Base-by-base conservation (phyloP, 2,888 invertebrate genomes). In the Drosophila quinaria region DNA sequence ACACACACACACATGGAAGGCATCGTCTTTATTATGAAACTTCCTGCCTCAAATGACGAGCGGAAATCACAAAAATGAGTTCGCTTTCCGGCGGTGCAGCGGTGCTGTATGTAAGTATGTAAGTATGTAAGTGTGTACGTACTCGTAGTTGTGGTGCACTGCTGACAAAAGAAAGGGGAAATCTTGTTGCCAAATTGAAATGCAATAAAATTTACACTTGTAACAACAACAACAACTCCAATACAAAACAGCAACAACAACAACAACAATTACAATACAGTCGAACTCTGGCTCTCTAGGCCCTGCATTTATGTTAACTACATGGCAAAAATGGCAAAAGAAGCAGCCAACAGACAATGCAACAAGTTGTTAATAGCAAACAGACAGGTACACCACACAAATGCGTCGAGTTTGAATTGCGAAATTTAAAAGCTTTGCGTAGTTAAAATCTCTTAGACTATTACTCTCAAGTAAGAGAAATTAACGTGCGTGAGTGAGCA, bases 141-240 rank as follows among this genome's bases (percentile, higher is more conserved):
- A n/a, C n/a, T n/a, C 4, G 29, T 29, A 25, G 22, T 25, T 11
- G 19, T 13, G 13, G 19, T 29, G 46, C 17, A 37, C 33, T 33
- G 44, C 51, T 33, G 46, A 73, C 58, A 80, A 73, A 80, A 68
- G 70, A 79, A 81, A 70, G 73, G 87, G 85, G 68, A 85, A 74
- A 68, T 75, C 85, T 70, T 44, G 66, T 69, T 88, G 78, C 89
- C 89, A 89, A 84, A 84, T 84, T 84, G 84, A 84, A 84, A 84
- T 84, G 85, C 87, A 89, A 89, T 87, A 90, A 90, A 90, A 90
- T 90, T 85, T 90, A 89, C 91, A 90, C 91, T 91, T 87, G 80
- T 80, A 62, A 42, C 75, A 66, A 8, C 68, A 74, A 37, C 62
- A 69, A 17, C 64, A 63, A n/a, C 78, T 22, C 22, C 22, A 22